Percentiles rank a stretch among this genome's conserved stretches.
Evolutionary conservation across 2,797 vertebrate genomes (phyloP).

Genomic region (Gymnodraco acuticeps): DNA sequence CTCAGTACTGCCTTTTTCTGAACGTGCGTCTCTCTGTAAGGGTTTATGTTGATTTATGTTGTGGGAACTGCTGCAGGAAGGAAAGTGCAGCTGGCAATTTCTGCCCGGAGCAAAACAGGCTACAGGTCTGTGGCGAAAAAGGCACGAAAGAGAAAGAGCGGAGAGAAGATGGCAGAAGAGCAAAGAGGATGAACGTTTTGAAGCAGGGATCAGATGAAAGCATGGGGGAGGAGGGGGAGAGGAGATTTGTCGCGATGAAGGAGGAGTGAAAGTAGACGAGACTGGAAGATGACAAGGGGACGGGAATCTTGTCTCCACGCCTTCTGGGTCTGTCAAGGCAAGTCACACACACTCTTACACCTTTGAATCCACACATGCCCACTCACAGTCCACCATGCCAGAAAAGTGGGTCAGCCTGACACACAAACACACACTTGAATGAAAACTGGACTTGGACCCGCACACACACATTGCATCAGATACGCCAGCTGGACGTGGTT

Average conservation of each 20-base stretch:
- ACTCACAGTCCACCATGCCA: constrained; percentile 15
- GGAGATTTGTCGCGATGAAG: constrained; percentile 36
- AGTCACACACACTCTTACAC: constrained; percentile 27
- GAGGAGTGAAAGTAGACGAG: constrained; percentile 52
- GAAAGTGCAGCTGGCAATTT: constrained; percentile 74
- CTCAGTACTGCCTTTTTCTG: constrained; percentile 24
- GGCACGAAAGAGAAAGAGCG: not conserved
- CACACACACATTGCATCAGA: constrained; percentile 33
- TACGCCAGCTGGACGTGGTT: constrained; percentile 22
- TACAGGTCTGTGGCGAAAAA: constrained; percentile 35
- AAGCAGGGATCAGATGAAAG: constrained; percentile 17
- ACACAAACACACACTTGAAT: constrained; percentile 16
- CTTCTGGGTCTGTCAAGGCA: constrained; percentile 37
- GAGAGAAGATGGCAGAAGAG: constrained; percentile 15
- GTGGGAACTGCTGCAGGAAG: constrained; percentile 68
- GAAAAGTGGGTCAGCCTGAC: constrained; percentile 9
- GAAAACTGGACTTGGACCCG: constrained; percentile 36
- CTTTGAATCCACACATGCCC: constrained; percentile 10
- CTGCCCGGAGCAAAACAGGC: constrained; percentile 67
- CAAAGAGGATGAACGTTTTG: constrained; percentile 10
- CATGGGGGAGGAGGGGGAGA: constrained; percentile 18
- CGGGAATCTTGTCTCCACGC: not conserved
- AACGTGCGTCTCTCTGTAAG: constrained; percentile 32
- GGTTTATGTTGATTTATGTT: constrained; percentile 38
- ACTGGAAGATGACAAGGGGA: constrained; percentile 37